These are phyloP conservation scores for Melieria crassipennis DNA, from an alignment of 2,888 invertebrate species.

Conservation along the genomic window DNA sequence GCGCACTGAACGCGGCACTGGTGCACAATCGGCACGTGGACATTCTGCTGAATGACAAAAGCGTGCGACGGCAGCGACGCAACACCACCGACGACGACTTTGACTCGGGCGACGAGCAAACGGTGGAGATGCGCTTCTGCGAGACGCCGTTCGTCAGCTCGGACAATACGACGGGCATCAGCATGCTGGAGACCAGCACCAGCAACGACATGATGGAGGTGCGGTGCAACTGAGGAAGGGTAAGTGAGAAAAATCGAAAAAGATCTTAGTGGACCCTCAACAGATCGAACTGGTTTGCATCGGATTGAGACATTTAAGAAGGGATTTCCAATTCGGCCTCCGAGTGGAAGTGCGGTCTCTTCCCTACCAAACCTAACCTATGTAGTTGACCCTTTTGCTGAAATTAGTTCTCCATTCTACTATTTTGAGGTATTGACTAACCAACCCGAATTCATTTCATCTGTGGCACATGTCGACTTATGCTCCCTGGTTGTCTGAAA, in stretches of 20 bases:
- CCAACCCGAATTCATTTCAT: too few relatives aligned
- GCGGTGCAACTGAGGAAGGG: slow-evolving; percentile 59
- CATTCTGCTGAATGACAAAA: slow-evolving; percentile 53
- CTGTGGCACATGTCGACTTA: too few relatives aligned
- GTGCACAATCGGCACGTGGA: slow-evolving; percentile 51
- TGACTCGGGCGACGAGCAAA: slow-evolving; percentile 61
- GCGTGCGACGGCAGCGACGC: slow-evolving; percentile 37
- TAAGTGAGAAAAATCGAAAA: slow-evolving; percentile 39
- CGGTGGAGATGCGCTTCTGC: slow-evolving; percentile 60
- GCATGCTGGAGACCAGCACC: slow-evolving; percentile 56
- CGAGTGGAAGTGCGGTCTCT: too few relatives aligned
- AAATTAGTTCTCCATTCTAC: too few relatives aligned
- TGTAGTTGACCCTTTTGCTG: too few relatives aligned
- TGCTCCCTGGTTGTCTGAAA: too few relatives aligned
- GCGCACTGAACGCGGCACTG: slow-evolving; percentile 46
- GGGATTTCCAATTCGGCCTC: too few relatives aligned
- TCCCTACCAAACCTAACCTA: too few relatives aligned
- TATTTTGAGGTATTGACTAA: too few relatives aligned
- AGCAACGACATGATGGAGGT: slow-evolving; percentile 46
- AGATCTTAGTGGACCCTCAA: too few relatives aligned
- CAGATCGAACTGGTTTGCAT: too few relatives aligned
- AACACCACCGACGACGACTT: slow-evolving; percentile 52
- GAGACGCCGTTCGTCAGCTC: slow-evolving; percentile 64
- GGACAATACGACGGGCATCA: slow-evolving; percentile 59
- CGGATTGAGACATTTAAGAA: too few relatives aligned